Evolutionary conservation across 2,113 vertebrate genomes (phyloP), one percentile per base, ranked within the genome.

Genomic region (Lophius piscatorius): DNA sequence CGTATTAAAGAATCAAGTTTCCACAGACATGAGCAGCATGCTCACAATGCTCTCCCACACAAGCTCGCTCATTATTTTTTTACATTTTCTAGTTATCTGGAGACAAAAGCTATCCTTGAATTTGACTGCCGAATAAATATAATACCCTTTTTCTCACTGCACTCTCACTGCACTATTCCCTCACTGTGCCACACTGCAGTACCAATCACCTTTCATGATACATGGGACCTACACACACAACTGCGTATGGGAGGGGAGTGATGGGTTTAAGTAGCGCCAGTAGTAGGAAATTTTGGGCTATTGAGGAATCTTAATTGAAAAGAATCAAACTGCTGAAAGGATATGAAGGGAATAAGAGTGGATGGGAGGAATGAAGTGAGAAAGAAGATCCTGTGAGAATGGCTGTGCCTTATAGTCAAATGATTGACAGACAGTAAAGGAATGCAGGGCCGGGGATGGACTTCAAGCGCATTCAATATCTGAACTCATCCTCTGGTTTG

Each of bases 91-190:
- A 78, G 66, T 61, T 80, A 86, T 76, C 73, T 63, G 24, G 59
- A 81, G 78, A 76, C 73, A 70, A 56, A 64, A 69, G 57, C 63
- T 45, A 64, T 80, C 80, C 50, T 70, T 84, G 68, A 81, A 65
- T 87, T 81, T 88, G 83, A 87, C 47, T 80, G 85, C 86, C 82
- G 79, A 63, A 81, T 81, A 78, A 77, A 84, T 82, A 63, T 29
- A 56, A 68, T 49, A n/a, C 78, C 65, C 64, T 81, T 84, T 83
- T 74, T 79, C 73, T 62, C 57, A 44, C 79, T 64, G 29, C 67
- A 70, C 49, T 47, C 14, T 5, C 52, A 67, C 16, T 8, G 35
- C 76, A 80, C 73, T 89, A 81, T 88, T 86, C 57, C 40, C 57
- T 26, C 64, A 67, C 57, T 42, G 50, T 63, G 23, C 44, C 54